phyloP scores from a whole-genome alignment of 2,888 invertebrate genomes.

The Abrostola triplasia region DNA sequence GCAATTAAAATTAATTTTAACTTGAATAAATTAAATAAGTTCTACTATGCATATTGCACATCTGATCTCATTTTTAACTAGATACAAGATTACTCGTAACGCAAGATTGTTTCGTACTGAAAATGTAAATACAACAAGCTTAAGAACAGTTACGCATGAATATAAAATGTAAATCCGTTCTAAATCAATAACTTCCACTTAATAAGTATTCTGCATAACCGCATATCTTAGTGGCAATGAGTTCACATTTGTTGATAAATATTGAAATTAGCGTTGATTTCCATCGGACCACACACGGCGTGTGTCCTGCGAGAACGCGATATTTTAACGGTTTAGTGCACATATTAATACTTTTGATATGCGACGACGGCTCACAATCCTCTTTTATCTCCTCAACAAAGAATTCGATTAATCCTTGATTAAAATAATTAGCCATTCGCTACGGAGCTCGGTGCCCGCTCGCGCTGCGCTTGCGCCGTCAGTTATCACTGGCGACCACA shows the following conservation, averaged over 20 bases:
- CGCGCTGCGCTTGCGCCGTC: slow-evolving; percentile 1
- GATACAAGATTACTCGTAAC: too few species aligned
- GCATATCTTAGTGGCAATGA: slow-evolving; percentile 69
- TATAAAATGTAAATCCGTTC: slow-evolving; percentile 46
- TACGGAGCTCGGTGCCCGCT: slow-evolving; percentile 55
- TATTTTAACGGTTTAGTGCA: slow-evolving; percentile 72
- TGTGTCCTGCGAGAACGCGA: slow-evolving; percentile 66
- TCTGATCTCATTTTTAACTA: too few species aligned
- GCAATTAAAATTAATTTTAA: not conserved
- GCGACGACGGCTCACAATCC: slow-evolving; percentile 65
- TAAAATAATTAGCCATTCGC: slow-evolving; percentile 79
- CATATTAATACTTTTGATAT: slow-evolving; percentile 67
- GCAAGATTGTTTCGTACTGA: not conserved
- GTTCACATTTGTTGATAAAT: slow-evolving; percentile 79
- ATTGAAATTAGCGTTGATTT: slow-evolving; percentile 75
- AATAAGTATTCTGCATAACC: slow-evolving; percentile 69
- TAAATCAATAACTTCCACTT: slow-evolving; percentile 62
- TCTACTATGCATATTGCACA: too few species aligned
- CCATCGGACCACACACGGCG: slow-evolving; percentile 79
- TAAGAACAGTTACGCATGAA: slow-evolving; percentile 17
- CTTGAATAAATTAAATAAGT: too few species aligned
- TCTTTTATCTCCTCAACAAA: slow-evolving; percentile 65
- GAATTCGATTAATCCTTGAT: slow-evolving; percentile 78
- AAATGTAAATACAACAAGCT: slow-evolving; percentile 8
- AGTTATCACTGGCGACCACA: slow-evolving; percentile 15